A percentile compares a stretch with the other conserved stretches of the same genome.
Conservation (phyloP, 2,113 vertebrate genomes). For the Haemorhous mexicanus region DNA sequence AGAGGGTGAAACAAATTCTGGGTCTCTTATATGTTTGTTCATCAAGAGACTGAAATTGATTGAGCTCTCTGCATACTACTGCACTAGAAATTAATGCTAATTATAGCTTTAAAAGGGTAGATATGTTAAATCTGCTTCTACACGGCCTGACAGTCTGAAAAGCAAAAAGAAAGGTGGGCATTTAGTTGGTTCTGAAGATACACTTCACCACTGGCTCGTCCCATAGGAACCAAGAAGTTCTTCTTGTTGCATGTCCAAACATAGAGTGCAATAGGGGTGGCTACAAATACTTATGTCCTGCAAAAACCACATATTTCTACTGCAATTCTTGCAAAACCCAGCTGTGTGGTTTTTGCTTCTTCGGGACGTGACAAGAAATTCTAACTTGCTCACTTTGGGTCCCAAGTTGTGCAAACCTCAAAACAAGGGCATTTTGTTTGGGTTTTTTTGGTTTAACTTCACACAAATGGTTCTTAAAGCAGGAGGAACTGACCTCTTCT, state of each 20-base stretch:
- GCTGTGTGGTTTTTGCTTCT: not conserved
- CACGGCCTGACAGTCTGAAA: not conserved
- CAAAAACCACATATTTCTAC: not conserved
- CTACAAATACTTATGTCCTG: not conserved
- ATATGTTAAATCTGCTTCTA: not conserved
- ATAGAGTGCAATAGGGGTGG: not conserved
- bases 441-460: not conserved
- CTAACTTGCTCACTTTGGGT: not conserved
- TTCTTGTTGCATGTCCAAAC: not conserved
- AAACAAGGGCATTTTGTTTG: not conserved
- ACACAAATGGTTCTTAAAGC: not conserved
- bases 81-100: slow-evolving; percentile 15
- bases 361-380: not conserved
- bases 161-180: not conserved
- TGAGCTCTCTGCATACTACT: not conserved
- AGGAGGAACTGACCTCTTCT: not conserved
- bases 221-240: not conserved
- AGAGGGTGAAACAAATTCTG: not conserved
- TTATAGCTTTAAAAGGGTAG: not conserved
- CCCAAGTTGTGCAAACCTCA: not conserved
- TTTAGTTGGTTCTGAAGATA: not conserved
- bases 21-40: not conserved
- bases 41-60: not conserved
- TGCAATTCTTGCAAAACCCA: not conserved
- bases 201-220: not conserved